Conservation (phyloP, 2,888 invertebrate genomes). For the Cactoblastis cactorum region DNA sequence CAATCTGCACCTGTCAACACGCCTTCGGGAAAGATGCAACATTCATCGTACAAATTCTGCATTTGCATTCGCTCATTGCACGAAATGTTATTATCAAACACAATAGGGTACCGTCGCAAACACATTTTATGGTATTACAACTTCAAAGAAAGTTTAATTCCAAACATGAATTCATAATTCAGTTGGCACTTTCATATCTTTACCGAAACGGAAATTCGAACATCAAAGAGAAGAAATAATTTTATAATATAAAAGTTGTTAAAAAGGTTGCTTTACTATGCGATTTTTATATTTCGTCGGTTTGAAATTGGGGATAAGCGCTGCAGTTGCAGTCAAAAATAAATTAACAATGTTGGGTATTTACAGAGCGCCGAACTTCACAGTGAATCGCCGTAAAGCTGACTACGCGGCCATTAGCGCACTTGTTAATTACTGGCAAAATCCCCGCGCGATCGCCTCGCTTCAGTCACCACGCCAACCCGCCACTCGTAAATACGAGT, state of each 20-base stretch:
- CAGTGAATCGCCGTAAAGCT: constrained; percentile 37
- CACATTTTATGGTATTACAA: constrained; percentile 9
- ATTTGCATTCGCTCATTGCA: constrained; percentile 36
- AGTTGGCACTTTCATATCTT: constrained; percentile 7
- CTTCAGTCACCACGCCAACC: neutral
- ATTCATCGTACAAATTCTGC: constrained; percentile 23
- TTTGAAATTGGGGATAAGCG: neutral
- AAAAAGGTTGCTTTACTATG: constrained; percentile 5
- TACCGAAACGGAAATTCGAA: constrained; percentile 4
- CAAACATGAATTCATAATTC: constrained; percentile 7
- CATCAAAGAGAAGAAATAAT: constrained; percentile 6
- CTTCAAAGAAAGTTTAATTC: constrained; percentile 7
- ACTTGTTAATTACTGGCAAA: constrained; percentile 52
- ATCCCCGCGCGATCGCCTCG: constrained; percentile 28
- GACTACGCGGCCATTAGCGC: constrained; percentile 53
- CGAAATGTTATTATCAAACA: constrained; percentile 23
- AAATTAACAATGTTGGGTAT: constrained; percentile 31
- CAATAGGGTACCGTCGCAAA: constrained; percentile 14
- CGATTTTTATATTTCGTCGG: constrained; percentile 1
- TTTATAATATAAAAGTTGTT: constrained; percentile 3
- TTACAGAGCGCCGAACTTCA: constrained; percentile 38
- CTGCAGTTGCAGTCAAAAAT: constrained; percentile 19
- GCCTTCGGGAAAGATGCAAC: constrained; percentile 23
- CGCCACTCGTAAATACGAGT: constrained; percentile 7
- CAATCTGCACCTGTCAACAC: constrained; percentile 13